Conservation (phyloP, 2,113 vertebrate species). For the Beaufortia kweichowensis region DNA sequence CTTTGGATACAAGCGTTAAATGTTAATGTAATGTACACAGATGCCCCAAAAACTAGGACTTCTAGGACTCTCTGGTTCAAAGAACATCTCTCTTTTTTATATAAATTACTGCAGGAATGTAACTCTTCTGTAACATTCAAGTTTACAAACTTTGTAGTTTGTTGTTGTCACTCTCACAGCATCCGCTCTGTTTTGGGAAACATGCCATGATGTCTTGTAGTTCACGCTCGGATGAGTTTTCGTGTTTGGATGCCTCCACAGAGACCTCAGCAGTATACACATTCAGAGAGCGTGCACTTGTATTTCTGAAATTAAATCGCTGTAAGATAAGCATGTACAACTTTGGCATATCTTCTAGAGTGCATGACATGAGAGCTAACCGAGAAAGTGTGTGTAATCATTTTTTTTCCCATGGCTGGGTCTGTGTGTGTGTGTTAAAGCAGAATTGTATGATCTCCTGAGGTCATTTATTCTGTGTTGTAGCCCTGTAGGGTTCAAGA, state of each 20-base stretch:
- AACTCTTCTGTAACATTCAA: background rate
- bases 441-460: background rate
- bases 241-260: constrained; percentile 2
- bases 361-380: constrained; percentile 20
- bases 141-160: background rate
- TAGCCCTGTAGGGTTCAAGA: background rate
- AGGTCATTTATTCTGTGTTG: constrained; percentile 22
- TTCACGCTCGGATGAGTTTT: constrained; percentile 29
- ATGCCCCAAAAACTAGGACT: too few relatives aligned
- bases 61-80: too few relatives aligned
- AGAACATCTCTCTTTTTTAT: background rate
- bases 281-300: background rate
- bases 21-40: too few relatives aligned
- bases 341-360: background rate
- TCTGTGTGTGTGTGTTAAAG: constrained; percentile 2
- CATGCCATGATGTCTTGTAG: constrained; percentile 13
- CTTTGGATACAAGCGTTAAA: too few relatives aligned
- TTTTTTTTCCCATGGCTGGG: background rate
- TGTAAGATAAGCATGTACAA: background rate
- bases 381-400: background rate
- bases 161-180: constrained; percentile 11
- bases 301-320: constrained; percentile 9
- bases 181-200: constrained; percentile 27
- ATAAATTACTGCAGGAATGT: constrained; percentile 23
- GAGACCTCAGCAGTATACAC: constrained; percentile 21